Conservation (phyloP, 2,888 invertebrate species). For the Hirudinaria manillensis region DNA sequence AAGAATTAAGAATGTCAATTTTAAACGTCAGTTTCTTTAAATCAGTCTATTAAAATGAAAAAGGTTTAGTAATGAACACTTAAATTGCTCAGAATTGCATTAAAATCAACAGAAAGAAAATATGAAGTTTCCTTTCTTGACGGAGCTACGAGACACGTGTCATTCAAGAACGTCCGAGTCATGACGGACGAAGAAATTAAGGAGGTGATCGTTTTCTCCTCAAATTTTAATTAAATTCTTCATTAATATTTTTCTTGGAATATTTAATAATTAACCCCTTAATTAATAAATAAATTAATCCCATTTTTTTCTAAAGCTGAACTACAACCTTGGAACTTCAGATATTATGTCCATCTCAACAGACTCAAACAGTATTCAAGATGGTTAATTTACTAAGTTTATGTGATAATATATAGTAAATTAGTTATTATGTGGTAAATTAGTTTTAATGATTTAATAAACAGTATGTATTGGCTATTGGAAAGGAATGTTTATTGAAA, state of each 20-base stretch:
- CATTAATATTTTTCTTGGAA: background rate
- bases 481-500: no score
- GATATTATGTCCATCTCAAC: background rate
- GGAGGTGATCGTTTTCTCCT: background rate
- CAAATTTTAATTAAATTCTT: no score
- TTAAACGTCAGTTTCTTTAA: background rate
- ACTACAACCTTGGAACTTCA: slow-evolving; percentile 4
- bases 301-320: background rate
- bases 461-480: no score
- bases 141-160: background rate
- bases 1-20: slow-evolving; percentile 5
- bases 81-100: background rate
- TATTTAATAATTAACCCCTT: background rate
- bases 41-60: background rate
- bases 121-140: slow-evolving; percentile 2
- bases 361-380: background rate
- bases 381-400: background rate
- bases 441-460: no score
- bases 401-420: no score
- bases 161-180: background rate
- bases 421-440: no score
- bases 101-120: background rate
- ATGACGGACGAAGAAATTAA: background rate
- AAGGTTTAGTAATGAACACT: background rate
- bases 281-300: background rate